Evolutionary conservation across 2,113 vertebrate genomes (phyloP).

Genomic region (Nyctibius bracteatus): DNA sequence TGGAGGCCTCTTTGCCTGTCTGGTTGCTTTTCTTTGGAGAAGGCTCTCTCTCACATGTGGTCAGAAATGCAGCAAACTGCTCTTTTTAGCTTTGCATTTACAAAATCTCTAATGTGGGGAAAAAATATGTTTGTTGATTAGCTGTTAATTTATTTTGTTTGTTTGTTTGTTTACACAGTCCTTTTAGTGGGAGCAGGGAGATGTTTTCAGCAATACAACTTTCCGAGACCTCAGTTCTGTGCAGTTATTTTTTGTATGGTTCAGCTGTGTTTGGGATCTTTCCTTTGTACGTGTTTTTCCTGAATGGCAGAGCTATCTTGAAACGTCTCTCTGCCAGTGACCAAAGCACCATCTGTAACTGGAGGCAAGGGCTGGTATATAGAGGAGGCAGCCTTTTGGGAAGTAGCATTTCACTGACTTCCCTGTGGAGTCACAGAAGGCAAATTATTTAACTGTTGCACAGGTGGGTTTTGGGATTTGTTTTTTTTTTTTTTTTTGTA

Average conservation of each 20-base stretch:
- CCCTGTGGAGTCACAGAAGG: background rate
- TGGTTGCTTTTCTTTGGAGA: conserved; percentile 28
- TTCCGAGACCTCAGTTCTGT: conserved; percentile 64
- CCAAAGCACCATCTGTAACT: conserved; percentile 23
- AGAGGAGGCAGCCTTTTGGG: background rate
- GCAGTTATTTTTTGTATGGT: conserved; percentile 17
- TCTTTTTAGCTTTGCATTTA: conserved; percentile 53
- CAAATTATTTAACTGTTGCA: background rate
- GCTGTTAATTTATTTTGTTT: background rate
- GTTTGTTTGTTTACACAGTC: background rate
- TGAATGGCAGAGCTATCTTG: conserved; percentile 48
- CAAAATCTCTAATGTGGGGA: background rate
- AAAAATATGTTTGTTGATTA: background rate
- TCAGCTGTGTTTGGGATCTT: conserved; percentile 38
- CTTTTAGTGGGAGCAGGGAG: conserved; percentile 29
- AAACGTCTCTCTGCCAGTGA: conserved; percentile 40
- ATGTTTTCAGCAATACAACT: conserved; percentile 62
- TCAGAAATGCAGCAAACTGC: conserved; percentile 35
- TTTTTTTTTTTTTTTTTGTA: background rate
- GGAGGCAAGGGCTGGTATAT: background rate
- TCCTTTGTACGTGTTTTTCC: conserved; percentile 7
- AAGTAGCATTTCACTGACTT: background rate
- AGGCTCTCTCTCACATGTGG: background rate
- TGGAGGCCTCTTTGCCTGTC: conserved; percentile 30
- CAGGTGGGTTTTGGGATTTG: background rate